Conservation (phyloP, 2,888 invertebrate genomes). For the Elysia crispata region DNA sequence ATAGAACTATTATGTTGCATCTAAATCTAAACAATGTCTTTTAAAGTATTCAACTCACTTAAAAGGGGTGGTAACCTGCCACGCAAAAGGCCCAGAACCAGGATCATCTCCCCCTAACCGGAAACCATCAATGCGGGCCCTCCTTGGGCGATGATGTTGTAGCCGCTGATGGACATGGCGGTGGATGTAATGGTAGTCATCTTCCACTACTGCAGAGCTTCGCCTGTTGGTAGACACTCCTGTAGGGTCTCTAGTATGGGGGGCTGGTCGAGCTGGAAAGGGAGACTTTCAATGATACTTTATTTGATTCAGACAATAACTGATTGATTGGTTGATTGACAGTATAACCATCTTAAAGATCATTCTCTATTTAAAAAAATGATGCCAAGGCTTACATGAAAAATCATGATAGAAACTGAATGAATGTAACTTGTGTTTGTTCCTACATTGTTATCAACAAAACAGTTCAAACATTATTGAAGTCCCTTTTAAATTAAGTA, state of each 20-base stretch:
- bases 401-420: too few relatives aligned
- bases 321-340: too few relatives aligned
- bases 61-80: slow-evolving; percentile 70
- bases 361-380: too few relatives aligned
- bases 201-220: slow-evolving; percentile 53
- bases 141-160: slow-evolving; percentile 62
- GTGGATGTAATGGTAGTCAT: slow-evolving; percentile 59
- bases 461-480: too few relatives aligned
- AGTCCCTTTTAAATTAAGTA: too few relatives aligned
- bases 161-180: slow-evolving; percentile 65
- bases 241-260: background rate
- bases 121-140: slow-evolving; percentile 71
- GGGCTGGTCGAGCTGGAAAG: slow-evolving; percentile 41
- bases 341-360: too few relatives aligned
- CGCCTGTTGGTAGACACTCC: slow-evolving; percentile 24
- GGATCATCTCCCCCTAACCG: slow-evolving; percentile 61
- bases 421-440: too few relatives aligned
- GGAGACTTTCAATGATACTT: background rate
- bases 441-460: too few relatives aligned
- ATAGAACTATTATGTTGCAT: background rate
- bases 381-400: too few relatives aligned
- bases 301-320: too few relatives aligned
- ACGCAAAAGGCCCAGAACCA: slow-evolving; percentile 70
- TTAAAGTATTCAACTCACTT: too few relatives aligned
- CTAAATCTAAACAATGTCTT: too few relatives aligned